These are phyloP conservation scores for Hanleya hanleyi DNA, from an alignment of 2,888 invertebrate genomes.

Conservation along the genomic window DNA sequence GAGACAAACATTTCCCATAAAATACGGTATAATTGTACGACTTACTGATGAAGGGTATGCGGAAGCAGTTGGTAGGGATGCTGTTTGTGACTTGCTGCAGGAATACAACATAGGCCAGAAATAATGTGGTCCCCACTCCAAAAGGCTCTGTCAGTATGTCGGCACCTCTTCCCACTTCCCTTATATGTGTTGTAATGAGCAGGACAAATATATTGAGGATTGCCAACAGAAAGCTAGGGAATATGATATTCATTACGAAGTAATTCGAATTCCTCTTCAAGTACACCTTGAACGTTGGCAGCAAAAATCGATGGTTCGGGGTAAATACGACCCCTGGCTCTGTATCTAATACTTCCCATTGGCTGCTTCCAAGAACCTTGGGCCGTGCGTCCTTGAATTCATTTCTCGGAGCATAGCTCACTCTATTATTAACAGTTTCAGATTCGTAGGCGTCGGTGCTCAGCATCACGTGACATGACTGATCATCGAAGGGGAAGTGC, in stretches of 20 bases:
- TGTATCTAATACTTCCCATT: background rate
- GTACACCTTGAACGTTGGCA: background rate
- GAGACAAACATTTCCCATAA: no score
- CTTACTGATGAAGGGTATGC: background rate
- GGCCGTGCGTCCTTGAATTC: background rate
- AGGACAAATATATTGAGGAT: background rate
- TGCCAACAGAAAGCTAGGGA: background rate
- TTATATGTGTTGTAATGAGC: no score
- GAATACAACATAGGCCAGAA: background rate
- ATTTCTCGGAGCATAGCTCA: background rate
- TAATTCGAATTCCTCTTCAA: background rate
- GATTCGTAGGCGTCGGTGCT: background rate
- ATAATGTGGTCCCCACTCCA: background rate
- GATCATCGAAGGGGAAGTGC: background rate
- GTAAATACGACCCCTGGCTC: background rate
- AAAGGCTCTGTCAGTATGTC: background rate
- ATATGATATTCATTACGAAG: background rate
- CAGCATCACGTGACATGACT: background rate
- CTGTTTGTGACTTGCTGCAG: background rate
- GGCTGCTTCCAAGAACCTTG: background rate
- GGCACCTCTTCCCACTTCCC: no score
- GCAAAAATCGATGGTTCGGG: no score
- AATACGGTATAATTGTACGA: no score
- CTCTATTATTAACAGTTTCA: background rate
- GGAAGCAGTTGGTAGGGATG: background rate